Percentiles rank a stretch among this genome's conserved stretches.
phyloP scores from a whole-genome alignment of 2,888 invertebrate genomes.

The Anoplius nigerrimus region DNA sequence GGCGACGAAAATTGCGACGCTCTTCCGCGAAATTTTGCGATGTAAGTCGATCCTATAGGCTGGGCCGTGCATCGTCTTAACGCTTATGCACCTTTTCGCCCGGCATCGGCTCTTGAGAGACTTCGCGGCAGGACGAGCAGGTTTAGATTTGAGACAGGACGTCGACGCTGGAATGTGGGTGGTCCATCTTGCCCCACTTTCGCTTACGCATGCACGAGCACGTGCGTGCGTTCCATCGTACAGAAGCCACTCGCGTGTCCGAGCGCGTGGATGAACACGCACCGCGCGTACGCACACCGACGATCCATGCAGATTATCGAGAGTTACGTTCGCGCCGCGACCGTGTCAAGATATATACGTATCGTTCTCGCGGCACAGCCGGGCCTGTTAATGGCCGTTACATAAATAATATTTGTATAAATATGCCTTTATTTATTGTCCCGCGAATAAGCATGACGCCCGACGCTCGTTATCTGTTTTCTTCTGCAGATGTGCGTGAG shows the following conservation, averaged over 20 bases:
- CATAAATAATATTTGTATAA: too few relatives aligned
- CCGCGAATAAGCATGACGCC: too few relatives aligned
- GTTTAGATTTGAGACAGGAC: constrained; percentile 16
- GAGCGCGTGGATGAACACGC: constrained; percentile 1
- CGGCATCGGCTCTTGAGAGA: constrained; percentile 10
- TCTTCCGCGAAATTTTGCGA: not conserved
- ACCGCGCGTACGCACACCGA: not conserved
- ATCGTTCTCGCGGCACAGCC: not conserved
- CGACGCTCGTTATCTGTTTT: too few relatives aligned
- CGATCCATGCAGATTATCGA: too few relatives aligned
- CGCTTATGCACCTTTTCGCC: too few relatives aligned
- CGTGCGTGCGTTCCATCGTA: constrained; percentile 41
- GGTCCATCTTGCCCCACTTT: constrained; percentile 58
- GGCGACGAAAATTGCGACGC: not conserved
- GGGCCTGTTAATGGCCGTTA: not conserved
- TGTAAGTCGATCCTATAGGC: not conserved
- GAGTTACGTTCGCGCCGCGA: not conserved
- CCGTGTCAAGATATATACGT: not conserved
- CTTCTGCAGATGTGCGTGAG: too few relatives aligned
- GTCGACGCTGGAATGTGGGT: constrained; percentile 43
- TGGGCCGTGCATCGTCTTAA: not conserved
- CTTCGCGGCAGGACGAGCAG: constrained; percentile 12
- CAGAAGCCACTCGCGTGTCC: constrained; percentile 10
- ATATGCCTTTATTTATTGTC: too few relatives aligned
- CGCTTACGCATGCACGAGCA: constrained; percentile 62